Evolutionary conservation across 2,888 invertebrate genomes (phyloP).

Genomic region (Ceramica pisi): DNA sequence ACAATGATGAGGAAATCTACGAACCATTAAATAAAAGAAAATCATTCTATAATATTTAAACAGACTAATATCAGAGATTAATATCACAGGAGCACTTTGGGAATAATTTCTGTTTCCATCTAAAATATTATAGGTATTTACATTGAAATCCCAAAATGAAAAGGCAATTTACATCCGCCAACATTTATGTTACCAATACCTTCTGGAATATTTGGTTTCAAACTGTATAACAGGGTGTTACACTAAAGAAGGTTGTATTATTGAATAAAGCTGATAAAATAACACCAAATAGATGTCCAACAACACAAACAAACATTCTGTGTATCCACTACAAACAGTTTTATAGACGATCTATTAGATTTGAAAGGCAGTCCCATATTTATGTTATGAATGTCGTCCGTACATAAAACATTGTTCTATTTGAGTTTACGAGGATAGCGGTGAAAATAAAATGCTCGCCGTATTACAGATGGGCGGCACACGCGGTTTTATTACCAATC

Average conservation of each 20-base stretch:
- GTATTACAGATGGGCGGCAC: constrained; percentile 17
- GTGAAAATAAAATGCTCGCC: constrained; percentile 54
- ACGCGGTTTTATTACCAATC: constrained; percentile 49
- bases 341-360: constrained; percentile 58
- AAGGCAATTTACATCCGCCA: constrained; percentile 10
- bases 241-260: not conserved
- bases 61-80: not conserved
- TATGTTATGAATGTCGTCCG: constrained; percentile 42
- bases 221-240: not conserved
- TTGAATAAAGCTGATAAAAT: not conserved
- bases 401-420: constrained; percentile 60
- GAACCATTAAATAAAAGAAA: no score
- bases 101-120: constrained; percentile 18
- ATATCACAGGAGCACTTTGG: not conserved
- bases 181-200: not conserved
- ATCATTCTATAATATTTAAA: no score
- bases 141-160: constrained; percentile 8
- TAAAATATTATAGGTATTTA: constrained; percentile 2
- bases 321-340: constrained; percentile 33
- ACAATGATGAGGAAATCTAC: no score
- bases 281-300: constrained; percentile 3
- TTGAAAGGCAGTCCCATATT: constrained; percentile 48
- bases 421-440: constrained; percentile 63
- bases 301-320: constrained; percentile 37
- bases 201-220: not conserved